Evolutionary conservation across 2,113 vertebrate species (phyloP).

Genomic region (Equus przewalskii): DNA sequence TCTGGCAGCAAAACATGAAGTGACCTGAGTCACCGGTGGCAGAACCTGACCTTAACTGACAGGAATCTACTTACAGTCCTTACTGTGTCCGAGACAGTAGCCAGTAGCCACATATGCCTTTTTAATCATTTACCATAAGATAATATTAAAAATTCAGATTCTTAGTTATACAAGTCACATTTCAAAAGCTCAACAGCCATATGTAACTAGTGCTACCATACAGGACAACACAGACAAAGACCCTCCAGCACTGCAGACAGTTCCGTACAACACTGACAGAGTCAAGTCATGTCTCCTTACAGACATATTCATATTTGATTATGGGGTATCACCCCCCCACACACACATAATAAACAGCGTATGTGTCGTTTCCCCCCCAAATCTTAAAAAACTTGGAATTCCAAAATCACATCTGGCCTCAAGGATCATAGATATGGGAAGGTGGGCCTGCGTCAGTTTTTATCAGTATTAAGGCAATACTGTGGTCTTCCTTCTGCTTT

Average conservation of each 20-base stretch:
- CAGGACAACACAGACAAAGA: background rate
- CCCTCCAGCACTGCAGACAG: background rate
- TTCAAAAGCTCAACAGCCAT: background rate
- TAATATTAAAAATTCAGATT: slow-evolving; percentile 6
- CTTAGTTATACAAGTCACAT: background rate
- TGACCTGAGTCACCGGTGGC: background rate
- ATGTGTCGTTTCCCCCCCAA: background rate
- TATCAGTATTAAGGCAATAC: background rate
- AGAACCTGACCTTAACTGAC: background rate
- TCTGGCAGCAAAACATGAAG: background rate
- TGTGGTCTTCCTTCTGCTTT: background rate
- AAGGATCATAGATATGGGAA: background rate
- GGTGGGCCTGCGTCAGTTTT: background rate
- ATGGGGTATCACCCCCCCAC: background rate
- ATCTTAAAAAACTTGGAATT: background rate
- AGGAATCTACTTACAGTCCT: background rate
- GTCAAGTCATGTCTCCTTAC: background rate
- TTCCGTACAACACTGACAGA: background rate
- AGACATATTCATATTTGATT: background rate
- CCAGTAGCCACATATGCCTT: background rate
- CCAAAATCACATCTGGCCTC: background rate
- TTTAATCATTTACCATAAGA: background rate
- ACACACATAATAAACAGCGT: background rate
- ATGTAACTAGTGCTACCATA: background rate
- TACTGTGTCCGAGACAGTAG: background rate